Evolutionary conservation across 2,888 invertebrate species (phyloP), one percentile per base, ranked within the genome.

Genomic region (Drosophila subquinaria): DNA sequence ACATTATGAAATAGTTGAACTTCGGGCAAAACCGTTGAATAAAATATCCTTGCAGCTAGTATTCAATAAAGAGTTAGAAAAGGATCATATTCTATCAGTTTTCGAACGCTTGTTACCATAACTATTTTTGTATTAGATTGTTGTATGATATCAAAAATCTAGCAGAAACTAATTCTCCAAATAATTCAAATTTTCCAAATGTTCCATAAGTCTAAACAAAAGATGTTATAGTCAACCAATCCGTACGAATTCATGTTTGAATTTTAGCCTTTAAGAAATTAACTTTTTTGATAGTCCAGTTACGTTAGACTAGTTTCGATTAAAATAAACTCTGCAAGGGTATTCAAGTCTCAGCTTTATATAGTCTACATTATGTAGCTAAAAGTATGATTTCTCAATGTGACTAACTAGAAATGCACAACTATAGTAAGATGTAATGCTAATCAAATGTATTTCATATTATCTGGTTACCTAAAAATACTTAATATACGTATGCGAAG

Each of bases 351-450:
- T 27, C 55, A 72, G n/a, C 40, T 50, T 45, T 64, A 30, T 38
- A 40, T 45, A 57, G 8, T 35, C 40, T 42, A 47, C 30, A 42
- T 47, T 20, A 20, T 42, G 38, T 30, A 33, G 17, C 13, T 20
- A 35, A 56, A 30, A 40, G 23, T 45, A 62, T 76, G 33, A 66
- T 60, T 59, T 77, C 27, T 48, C 36, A 65, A 47, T 60, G 51
- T 60, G 73, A 77, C 45, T 51, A 47, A 59, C 42, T 57, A 23
- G 50, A 53, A 76, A 73, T 62, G 78, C 74, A 75, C 75, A 75
- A 63, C 50, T 60, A 62, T 52, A 36, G 11, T 55, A 64, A 53
- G 35, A 62, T 27, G 27, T 36, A 36, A 52, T 47, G 11, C 43
- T 55, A 52, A 63, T 60, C 53, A 42, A 50, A 64, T 50, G 33